phyloP scores from a whole-genome alignment of 2,113 vertebrate genomes.

The Sturnus vulgaris region DNA sequence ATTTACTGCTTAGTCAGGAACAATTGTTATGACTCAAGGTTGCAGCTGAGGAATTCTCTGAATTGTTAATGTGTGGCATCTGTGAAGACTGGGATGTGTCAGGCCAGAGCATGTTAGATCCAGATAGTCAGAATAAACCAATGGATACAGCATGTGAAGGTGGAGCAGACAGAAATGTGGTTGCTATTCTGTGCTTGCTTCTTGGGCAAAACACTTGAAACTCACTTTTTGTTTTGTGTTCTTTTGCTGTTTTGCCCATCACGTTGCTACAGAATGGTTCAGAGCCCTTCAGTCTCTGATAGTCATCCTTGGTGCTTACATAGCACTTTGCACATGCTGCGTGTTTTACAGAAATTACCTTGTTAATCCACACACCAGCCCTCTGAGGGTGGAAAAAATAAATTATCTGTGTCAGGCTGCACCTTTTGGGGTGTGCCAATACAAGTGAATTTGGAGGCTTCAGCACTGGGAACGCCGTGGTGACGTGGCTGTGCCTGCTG shows the following conservation, averaged over 20 bases:
- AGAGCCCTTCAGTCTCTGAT: not conserved
- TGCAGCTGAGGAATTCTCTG: not conserved
- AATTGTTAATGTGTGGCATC: not conserved
- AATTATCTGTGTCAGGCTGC: not conserved
- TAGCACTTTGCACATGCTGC: not conserved
- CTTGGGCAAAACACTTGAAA: not conserved
- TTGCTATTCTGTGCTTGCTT: not conserved
- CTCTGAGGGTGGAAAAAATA: not conserved
- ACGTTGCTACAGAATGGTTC: accelerated
- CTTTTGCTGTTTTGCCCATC: accelerated
- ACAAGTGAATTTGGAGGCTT: not conserved
- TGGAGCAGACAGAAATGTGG: not conserved
- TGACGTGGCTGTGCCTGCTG: accelerated
- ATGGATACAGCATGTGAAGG: not conserved
- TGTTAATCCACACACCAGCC: not conserved
- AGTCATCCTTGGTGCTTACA: accelerated
- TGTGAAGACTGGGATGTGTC: not conserved
- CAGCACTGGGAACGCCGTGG: accelerated
- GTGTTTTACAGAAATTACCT: not conserved
- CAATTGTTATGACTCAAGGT: not conserved
- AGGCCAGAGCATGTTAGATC: not conserved
- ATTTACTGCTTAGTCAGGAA: not conserved
- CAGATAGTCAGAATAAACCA: not conserved
- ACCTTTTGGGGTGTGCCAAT: not conserved
- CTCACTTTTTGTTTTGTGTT: not conserved